Conservation (phyloP, 2,888 invertebrate species). For the Camponotus fellah region DNA sequence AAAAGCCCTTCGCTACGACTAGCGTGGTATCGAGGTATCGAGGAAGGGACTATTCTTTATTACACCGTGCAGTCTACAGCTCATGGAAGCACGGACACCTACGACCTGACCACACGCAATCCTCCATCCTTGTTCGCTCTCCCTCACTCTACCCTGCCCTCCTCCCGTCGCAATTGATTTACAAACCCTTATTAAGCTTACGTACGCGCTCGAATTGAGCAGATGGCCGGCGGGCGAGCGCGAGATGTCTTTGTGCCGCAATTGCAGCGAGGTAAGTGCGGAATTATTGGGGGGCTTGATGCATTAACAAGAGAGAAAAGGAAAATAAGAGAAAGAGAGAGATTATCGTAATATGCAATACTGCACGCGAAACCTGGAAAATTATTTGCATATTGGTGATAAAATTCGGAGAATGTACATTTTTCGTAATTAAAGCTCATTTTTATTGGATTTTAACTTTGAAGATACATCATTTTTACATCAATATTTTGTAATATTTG, state of each 20-base stretch:
- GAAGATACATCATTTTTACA: neutral
- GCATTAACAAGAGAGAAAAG: constrained; percentile 8
- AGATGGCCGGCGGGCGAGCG: constrained; percentile 46
- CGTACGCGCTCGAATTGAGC: constrained; percentile 54
- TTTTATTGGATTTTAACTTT: neutral
- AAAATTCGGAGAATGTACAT: neutral
- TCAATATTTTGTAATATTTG: neutral
- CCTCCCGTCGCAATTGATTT: constrained; percentile 47
- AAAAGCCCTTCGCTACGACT: constrained; percentile 1
- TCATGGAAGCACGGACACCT: constrained; percentile 48
- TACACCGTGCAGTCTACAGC: constrained; percentile 11
- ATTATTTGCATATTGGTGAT: neutral
- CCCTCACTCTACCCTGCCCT: neutral
- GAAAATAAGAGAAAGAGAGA: constrained; percentile 1
- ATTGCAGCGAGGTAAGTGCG: constrained; percentile 43
- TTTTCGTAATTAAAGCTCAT: neutral
- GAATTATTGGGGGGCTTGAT: constrained; percentile 37
- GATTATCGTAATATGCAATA: constrained; percentile 4
- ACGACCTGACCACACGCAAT: constrained; percentile 66
- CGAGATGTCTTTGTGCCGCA: constrained; percentile 43
- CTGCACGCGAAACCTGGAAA: neutral
- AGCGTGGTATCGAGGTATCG: constrained; percentile 41
- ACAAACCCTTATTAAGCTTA: constrained; percentile 58
- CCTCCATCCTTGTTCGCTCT: constrained; percentile 35
- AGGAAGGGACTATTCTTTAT: constrained; percentile 30